A percentile compares a stretch with the other conserved stretches of the same genome.
phyloP scores from a whole-genome alignment of 2,113 vertebrate genomes.

The Pogonocichla stellata region DNA sequence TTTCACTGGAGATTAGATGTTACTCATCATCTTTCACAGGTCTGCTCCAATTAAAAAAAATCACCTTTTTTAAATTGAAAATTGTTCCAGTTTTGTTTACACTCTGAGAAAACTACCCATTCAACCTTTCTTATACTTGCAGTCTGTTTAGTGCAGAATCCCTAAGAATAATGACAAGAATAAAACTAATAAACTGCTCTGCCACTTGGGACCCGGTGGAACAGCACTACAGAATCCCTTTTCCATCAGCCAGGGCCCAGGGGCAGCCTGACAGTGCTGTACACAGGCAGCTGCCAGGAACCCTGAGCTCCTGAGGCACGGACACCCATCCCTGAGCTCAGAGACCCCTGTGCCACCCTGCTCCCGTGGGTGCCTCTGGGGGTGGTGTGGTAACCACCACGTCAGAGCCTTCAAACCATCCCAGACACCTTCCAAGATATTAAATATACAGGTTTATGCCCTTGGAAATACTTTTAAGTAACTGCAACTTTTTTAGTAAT shows the following conservation, averaged over 20 bases:
- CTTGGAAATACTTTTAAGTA: background rate
- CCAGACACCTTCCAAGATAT: background rate
- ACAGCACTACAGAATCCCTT: background rate
- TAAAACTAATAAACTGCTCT: background rate
- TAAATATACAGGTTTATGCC: background rate
- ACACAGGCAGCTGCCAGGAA: background rate
- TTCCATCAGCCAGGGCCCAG: background rate
- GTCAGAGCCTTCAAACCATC: background rate
- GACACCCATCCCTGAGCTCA: rapidly evolving
- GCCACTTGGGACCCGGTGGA: background rate
- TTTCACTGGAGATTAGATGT: background rate
- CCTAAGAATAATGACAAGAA: background rate
- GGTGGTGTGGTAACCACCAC: rapidly evolving
- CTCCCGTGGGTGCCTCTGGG: background rate
- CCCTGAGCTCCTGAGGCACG: rapidly evolving
- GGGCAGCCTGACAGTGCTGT: background rate
- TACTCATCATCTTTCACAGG: background rate
- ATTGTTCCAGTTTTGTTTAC: background rate
- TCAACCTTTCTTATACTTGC: background rate
- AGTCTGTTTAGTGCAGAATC: background rate
- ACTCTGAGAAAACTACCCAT: background rate
- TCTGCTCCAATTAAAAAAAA: background rate
- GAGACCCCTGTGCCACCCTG: background rate
- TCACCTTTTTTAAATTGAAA: background rate
- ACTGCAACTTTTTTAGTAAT: background rate